Conservation (phyloP, 2,888 invertebrate genomes). For the Acholoe squamosa region DNA sequence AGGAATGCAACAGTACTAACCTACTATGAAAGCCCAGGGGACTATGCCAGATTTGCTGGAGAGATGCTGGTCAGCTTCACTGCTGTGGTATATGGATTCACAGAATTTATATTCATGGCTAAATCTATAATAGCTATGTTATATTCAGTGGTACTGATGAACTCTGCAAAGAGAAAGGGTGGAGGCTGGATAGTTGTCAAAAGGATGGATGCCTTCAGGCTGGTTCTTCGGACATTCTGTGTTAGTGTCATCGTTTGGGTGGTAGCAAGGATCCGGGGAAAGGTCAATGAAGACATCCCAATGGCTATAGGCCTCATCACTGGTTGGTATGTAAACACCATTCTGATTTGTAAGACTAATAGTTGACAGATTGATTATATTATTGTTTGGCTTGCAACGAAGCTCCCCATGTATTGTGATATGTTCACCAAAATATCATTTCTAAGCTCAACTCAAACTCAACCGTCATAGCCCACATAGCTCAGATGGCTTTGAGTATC, state of each 20-base stretch:
- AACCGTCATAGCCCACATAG: no score
- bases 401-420: no score
- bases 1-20: background rate
- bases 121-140: background rate
- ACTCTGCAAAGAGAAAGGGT: background rate
- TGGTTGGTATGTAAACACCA: constrained; percentile 5
- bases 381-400: no score
- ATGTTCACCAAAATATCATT: no score
- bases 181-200: background rate
- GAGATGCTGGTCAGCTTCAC: background rate
- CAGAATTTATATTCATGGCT: background rate
- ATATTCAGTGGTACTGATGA: background rate
- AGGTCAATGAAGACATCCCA: background rate
- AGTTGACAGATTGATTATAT: no score
- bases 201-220: background rate
- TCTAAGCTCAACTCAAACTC: no score
- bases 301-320: background rate
- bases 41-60: background rate
- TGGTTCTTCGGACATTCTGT: background rate
- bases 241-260: background rate
- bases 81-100: background rate
- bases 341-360: no score
- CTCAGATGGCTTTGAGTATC: no score
- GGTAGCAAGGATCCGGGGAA: background rate
- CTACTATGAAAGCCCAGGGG: background rate